Evolutionary conservation across 2,888 invertebrate genomes (phyloP).

Genomic region (Baronia brevicornis): DNA sequence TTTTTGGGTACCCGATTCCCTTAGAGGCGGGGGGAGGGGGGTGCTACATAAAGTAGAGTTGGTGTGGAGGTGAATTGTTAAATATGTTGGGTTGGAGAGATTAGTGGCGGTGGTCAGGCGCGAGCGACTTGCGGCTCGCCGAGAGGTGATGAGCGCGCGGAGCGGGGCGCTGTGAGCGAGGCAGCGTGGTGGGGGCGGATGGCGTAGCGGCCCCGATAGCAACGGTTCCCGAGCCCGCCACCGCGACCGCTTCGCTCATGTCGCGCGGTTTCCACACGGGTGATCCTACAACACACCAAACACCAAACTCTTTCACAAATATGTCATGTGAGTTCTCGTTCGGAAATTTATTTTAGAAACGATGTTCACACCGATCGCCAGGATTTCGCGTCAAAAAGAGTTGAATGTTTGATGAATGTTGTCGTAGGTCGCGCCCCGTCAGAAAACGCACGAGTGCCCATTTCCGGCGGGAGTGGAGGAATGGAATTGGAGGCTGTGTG

Average conservation of each 20-base stretch:
- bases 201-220: constrained; percentile 30
- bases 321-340: constrained; percentile 26
- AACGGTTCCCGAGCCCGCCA: constrained; percentile 27
- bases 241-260: constrained; percentile 73
- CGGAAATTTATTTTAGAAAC: constrained; percentile 27
- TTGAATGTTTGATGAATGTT: constrained; percentile 77
- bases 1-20: background rate
- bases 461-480: constrained; percentile 4
- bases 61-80: no score
- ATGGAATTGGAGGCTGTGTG: constrained; percentile 3
- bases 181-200: constrained; percentile 59
- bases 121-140: constrained; percentile 73
- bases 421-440: constrained; percentile 41
- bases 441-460: constrained; percentile 18
- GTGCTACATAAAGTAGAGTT: no score
- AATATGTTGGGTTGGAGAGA: constrained; percentile 21
- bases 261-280: constrained; percentile 99
- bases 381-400: constrained; percentile 65
- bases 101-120: constrained; percentile 68
- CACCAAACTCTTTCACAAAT: constrained; percentile 70
- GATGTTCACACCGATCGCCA: constrained; percentile 47
- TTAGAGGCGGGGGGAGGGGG: constrained; percentile 4
- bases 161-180: constrained; percentile 63
- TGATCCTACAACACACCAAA: constrained; percentile 90
- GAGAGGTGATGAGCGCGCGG: constrained; percentile 64